Conservation (phyloP, 2,888 invertebrate species). For the Aspidapion aeneum region DNA sequence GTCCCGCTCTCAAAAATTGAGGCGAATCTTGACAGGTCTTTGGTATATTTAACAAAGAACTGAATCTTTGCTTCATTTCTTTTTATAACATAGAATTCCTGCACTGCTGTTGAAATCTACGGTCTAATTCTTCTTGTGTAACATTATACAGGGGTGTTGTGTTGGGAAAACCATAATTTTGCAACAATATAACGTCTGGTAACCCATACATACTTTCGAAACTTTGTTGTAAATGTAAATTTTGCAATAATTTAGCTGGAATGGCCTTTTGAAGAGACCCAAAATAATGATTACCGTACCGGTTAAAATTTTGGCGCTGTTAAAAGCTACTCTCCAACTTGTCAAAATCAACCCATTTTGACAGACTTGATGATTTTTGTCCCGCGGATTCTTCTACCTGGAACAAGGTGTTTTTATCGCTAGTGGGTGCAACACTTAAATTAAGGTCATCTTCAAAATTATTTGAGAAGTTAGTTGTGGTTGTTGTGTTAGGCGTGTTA, state of each 20-base stretch:
- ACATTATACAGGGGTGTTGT: slow-evolving; percentile 9
- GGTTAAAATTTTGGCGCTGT: too few relatives aligned
- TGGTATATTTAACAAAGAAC: slow-evolving; percentile 37
- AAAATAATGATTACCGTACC: slow-evolving; percentile 31
- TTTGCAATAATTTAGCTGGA: slow-evolving; percentile 21
- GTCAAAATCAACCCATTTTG: slow-evolving; percentile 51
- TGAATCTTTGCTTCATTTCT: slow-evolving; percentile 39
- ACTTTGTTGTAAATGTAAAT: too few relatives aligned
- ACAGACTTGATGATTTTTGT: slow-evolving; percentile 26
- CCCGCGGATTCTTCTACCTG: not conserved
- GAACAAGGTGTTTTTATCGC: slow-evolving; percentile 12
- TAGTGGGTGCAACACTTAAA: slow-evolving; percentile 19
- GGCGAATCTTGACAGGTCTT: slow-evolving; percentile 17
- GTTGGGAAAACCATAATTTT: slow-evolving; percentile 35
- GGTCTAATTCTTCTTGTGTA: slow-evolving; percentile 22
- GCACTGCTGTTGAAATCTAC: slow-evolving; percentile 31
- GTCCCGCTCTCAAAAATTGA: slow-evolving; percentile 12
- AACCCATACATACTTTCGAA: slow-evolving; percentile 26
- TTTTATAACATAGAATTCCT: slow-evolving; percentile 32
- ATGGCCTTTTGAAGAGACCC: slow-evolving; percentile 27
- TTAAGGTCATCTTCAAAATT: slow-evolving; percentile 30
- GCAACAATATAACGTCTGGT: slow-evolving; percentile 35
- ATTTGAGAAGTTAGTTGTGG: slow-evolving; percentile 28
- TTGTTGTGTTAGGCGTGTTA: not conserved
- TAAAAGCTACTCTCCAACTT: slow-evolving; percentile 45